A percentile compares a stretch with the other conserved stretches of the same genome.
phyloP scores from a whole-genome alignment of 1,140 invertebrate genomes.

The Triops cancriformis region DNA sequence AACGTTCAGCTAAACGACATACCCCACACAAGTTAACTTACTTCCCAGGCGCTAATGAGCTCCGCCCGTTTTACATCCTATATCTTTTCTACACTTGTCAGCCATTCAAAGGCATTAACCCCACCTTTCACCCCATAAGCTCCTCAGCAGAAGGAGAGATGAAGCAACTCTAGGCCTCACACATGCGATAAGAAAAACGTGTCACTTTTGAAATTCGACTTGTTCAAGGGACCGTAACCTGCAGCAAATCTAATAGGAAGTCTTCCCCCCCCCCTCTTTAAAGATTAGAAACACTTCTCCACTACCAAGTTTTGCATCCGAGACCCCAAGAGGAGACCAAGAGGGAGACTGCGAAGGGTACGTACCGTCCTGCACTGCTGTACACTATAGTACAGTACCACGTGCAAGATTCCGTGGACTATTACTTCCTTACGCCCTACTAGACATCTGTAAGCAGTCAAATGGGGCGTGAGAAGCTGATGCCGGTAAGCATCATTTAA shows the following conservation, averaged over 20 bases:
- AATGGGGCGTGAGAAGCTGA: slow-evolving; percentile 12
- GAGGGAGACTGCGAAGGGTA: too few relatives aligned
- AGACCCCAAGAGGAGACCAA: too few relatives aligned
- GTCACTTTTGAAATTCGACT: background rate
- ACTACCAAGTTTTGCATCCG: too few relatives aligned
- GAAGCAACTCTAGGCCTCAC: background rate
- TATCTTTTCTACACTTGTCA: slow-evolving; percentile 6
- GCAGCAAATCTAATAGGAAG: background rate
- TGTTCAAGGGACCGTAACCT: slow-evolving; percentile 10
- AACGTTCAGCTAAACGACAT: too few relatives aligned
- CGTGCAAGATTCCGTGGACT: slow-evolving; percentile 2
- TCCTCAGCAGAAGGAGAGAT: too few relatives aligned
- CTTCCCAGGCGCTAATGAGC: slow-evolving; percentile 3
- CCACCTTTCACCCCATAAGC: too few relatives aligned
- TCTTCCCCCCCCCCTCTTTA: background rate
- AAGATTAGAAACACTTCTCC: background rate
- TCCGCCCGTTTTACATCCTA: slow-evolving; percentile 9
- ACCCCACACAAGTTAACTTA: background rate
- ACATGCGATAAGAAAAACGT: slow-evolving; percentile 14
- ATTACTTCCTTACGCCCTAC: slow-evolving; percentile 13
- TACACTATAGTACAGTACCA: background rate
- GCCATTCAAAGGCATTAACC: background rate
- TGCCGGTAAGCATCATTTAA: slow-evolving; percentile 2
- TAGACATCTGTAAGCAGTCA: slow-evolving; percentile 10
- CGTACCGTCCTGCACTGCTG: too few relatives aligned